Conservation (phyloP, 1,140 invertebrate genomes). For the Asbolus verrucosus region DNA sequence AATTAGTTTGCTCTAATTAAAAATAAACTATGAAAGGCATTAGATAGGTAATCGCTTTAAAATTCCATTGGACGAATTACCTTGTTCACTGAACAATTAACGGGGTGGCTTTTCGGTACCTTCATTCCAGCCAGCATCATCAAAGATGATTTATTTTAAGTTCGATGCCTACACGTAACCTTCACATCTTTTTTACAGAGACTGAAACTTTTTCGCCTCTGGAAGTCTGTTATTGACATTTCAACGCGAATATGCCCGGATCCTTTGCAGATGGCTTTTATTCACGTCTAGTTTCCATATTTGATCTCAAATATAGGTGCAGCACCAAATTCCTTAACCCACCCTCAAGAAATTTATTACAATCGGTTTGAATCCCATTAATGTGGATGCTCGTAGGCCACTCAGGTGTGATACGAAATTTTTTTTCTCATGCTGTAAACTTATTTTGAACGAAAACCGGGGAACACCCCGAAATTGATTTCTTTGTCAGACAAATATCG, state of each 20-base stretch:
- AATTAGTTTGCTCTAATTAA: constrained; percentile 33
- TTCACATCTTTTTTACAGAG: background rate
- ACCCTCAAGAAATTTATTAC: constrained; percentile 18
- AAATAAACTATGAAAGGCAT: background rate
- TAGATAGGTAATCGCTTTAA: background rate
- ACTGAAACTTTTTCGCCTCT: background rate
- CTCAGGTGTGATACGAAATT: background rate
- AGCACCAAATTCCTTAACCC: background rate
- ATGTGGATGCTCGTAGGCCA: background rate
- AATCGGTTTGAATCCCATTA: background rate
- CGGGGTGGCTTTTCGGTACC: too few relatives aligned
- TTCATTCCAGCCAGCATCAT: too few relatives aligned
- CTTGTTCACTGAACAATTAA: constrained; percentile 3
- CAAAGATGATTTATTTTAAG: background rate
- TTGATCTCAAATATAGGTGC: constrained; percentile 24
- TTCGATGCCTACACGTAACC: too few relatives aligned
- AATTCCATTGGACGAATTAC: constrained; percentile 10
- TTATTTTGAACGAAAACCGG: too few relatives aligned
- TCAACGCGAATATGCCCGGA: constrained; percentile 28
- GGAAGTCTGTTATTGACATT: constrained; percentile 41
- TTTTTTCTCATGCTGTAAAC: constrained; percentile 3
- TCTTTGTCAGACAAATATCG: too few relatives aligned
- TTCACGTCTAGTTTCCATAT: constrained; percentile 39
- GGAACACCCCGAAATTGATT: constrained; percentile 5
- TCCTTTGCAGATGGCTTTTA: constrained; percentile 30